Base-by-base conservation (phyloP, 1,140 invertebrate genomes). In the Microplitis demolitor region DNA sequence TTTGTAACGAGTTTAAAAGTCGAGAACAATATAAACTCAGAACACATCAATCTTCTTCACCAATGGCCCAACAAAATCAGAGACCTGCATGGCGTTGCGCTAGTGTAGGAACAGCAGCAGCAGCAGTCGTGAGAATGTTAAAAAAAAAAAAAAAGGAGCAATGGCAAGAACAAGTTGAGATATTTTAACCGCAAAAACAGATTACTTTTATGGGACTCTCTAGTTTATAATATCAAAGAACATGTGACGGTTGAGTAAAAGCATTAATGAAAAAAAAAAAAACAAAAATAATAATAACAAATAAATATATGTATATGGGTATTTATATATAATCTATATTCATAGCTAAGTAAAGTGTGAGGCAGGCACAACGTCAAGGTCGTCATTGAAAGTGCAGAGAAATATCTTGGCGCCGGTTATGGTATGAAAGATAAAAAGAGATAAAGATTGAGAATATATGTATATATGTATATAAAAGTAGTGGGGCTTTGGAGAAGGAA, bases 371-470 rank as follows among this genome's bases (percentile, higher is more conserved):
- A 58, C 24, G 56, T 58, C 56, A 58, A 58, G 56, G 56, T 58
- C 56, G 56, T 16, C 16, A 14, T 54, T 14, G 53, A 9, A 16
- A 31, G 24, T 34, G 72, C 39, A 45, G 39, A 77, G 72, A 76
- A 79, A 71, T 72, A 72, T 24, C 56, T 58, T 58, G 56, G 56
- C 56, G 56, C 56, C 56, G 56, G 16, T 24, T 45, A 45, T 45
- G 39, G 39, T 45, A 45, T 45, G 39, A 45, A 45, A 45, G 39
- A 45, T 45, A 45, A 45, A 45, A 45, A 45, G 11, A 45, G 39
- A 45, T 45, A 45, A 45, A 45, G 39, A 45, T 45, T 9, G 39
- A 9, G 39, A 45, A 45, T 45, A 45, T 45, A n/a, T n/a, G n/a
- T n/a, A n/a, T n/a, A n/a, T n/a, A n/a, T n/a, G n/a, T n/a, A 45